Conservation (phyloP, 2,113 vertebrate genomes). For the Pavo muticus region DNA sequence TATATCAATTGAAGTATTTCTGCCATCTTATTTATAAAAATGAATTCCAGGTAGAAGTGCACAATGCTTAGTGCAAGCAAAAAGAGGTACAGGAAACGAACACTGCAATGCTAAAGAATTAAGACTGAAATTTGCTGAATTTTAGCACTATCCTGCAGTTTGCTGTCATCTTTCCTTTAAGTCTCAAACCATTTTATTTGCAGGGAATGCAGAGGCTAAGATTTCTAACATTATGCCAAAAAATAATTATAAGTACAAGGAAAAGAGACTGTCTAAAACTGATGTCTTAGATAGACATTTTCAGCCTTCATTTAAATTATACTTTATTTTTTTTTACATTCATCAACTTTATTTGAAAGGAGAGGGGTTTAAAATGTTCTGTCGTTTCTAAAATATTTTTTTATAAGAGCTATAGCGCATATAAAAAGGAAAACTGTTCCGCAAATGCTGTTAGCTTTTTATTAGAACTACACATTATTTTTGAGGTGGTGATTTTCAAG, state of each 20-base stretch:
- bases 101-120: not conserved
- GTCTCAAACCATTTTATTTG: slow-evolving; percentile 23
- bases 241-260: not conserved
- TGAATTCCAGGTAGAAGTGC: not conserved
- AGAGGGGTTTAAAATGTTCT: not conserved
- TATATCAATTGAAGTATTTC: not conserved
- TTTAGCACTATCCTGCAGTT: slow-evolving; percentile 12
- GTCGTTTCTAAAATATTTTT: not conserved
- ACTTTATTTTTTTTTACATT: not conserved
- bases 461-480: not conserved
- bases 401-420: not conserved
- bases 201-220: not conserved
- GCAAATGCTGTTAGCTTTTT: not conserved
- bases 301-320: slow-evolving; percentile 1
- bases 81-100: not conserved
- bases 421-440: not conserved
- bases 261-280: not conserved
- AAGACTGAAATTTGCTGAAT: slow-evolving; percentile 8
- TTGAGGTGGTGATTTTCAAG: not conserved
- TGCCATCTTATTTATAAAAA: slow-evolving; percentile 26
- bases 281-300: not conserved
- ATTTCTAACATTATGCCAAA: not conserved
- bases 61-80: not conserved
- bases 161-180: slow-evolving; percentile 10
- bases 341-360: not conserved